Evolutionary conservation across 2,888 invertebrate species (phyloP), one percentile per base, ranked within the genome.

Genomic region (Phyllotreta striolata): DNA sequence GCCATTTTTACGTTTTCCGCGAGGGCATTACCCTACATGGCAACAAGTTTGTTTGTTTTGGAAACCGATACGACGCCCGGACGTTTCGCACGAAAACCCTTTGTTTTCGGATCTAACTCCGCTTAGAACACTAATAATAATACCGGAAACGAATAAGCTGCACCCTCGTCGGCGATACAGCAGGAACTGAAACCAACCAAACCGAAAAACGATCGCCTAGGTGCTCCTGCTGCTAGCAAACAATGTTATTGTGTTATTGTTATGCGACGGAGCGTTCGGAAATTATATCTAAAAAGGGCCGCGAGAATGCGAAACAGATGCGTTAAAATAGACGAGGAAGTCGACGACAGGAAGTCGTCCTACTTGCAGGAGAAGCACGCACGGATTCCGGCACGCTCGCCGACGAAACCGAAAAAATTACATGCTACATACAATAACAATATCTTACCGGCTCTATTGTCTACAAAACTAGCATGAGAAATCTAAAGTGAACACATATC

Each of bases 41-140:
- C 58, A 59, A 59, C 58, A 59, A 59, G 58, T 59, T 59, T 59
- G 58, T 59, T 59, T 59, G 51, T 59, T 59, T 51, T 59, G 58
- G 35, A 58, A 49, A 58, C 58, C n/a, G 49, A 49, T 14, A 14
- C 6, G 3, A 57, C 12, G 39, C 39, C 13, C 10, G 47, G 13
- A 56, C 24, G 14, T 24, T 14, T 38, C 37, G 13, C 38, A 13
- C 38, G 47, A 44, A 40, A 39, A 14, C 34, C 47, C 38, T 56
- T 12, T 34, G 14, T 49, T 35, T 49, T 6, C 37, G 12, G 8
- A 47, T 34, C n/a, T n/a, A n/a, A n/a, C n/a, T n/a, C n/a, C n/a
- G n/a, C n/a, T n/a, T n/a, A n/a, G n/a, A 24, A 24, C 4, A 24
- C 1, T 24, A 24, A 24, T 24, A 24, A 24, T 24, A 24, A 24